Percentiles rank a stretch among this genome's conserved stretches.
phyloP scores from a whole-genome alignment of 2,888 invertebrate species.

The Tetheella fluctuosa region DNA sequence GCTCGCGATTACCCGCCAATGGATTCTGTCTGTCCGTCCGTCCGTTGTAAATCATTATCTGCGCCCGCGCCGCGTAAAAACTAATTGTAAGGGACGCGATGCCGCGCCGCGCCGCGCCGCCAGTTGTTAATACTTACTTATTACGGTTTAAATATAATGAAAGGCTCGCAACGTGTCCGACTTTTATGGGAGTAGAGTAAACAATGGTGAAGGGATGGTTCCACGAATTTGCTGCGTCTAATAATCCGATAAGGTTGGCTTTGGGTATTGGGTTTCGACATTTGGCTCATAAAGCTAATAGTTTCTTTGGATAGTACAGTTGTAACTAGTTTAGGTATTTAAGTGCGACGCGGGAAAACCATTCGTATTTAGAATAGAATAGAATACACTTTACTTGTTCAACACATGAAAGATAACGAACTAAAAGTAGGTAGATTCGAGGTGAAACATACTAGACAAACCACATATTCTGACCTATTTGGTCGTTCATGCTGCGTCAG shows the following conservation, averaged over 20 bases:
- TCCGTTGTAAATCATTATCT: slow-evolving; percentile 73
- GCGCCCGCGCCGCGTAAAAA: slow-evolving; percentile 62
- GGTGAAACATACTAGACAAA: too few relatives aligned
- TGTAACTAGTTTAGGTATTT: too few relatives aligned
- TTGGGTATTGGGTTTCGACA: background rate
- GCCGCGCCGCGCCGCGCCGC: slow-evolving; percentile 35
- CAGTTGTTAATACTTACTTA: slow-evolving; percentile 61
- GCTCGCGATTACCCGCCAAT: slow-evolving; percentile 51
- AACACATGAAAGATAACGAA: too few relatives aligned
- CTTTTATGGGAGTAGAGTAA: slow-evolving; percentile 41
- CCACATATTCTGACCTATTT: too few relatives aligned
- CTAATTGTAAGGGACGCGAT: slow-evolving; percentile 72
- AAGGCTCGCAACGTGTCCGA: slow-evolving; percentile 27
- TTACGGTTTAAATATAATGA: slow-evolving; percentile 31
- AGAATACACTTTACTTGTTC: too few relatives aligned
- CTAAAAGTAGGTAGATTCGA: too few relatives aligned
- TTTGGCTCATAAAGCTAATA: background rate
- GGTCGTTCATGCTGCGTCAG: too few relatives aligned
- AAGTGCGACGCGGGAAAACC: too few relatives aligned
- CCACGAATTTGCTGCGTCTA: background rate
- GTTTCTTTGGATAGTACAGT: background rate
- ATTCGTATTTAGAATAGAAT: too few relatives aligned
- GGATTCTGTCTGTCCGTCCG: slow-evolving; percentile 30
- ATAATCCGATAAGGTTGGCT: background rate
- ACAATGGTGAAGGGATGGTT: slow-evolving; percentile 30